A percentile compares a stretch with the other conserved stretches of the same genome.
Conservation (phyloP, 2,888 invertebrate genomes). For the Microctonus brassicae region DNA sequence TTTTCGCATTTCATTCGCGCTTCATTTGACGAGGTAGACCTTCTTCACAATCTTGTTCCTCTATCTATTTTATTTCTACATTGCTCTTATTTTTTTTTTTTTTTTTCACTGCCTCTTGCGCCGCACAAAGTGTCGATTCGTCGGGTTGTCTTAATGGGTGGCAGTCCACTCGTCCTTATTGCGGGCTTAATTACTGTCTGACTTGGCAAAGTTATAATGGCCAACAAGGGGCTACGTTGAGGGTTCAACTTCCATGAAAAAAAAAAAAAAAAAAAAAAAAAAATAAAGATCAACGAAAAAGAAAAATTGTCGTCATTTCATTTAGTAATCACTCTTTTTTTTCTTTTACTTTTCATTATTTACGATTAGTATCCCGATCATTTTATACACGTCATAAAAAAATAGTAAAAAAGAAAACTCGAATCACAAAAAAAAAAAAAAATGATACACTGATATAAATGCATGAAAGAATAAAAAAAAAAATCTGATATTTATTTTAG, state of each 20-base stretch:
- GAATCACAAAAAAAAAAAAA: not conserved
- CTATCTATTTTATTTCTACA: constrained; percentile 32
- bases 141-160: constrained; percentile 66
- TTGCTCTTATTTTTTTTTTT: constrained; percentile 27
- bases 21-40: constrained; percentile 65
- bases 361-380: no score
- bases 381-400: not conserved
- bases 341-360: not conserved
- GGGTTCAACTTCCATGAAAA: constrained; percentile 32
- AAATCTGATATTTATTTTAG: not conserved
- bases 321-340: not conserved
- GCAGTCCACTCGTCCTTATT: constrained; percentile 68
- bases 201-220: constrained; percentile 69
- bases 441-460: not conserved
- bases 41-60: constrained; percentile 52
- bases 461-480: not conserved
- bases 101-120: constrained; percentile 39
- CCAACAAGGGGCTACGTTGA: constrained; percentile 58
- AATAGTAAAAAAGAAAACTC: not conserved
- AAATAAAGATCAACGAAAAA: constrained; percentile 3
- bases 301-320: not conserved
- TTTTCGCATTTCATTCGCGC: constrained; percentile 49
- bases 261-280: constrained; percentile 25
- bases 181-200: constrained; percentile 69
- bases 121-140: constrained; percentile 67